These are phyloP conservation scores for Periophthalmus magnuspinnatus DNA, from an alignment of 2,797 vertebrate species.

Conservation along the genomic window DNA sequence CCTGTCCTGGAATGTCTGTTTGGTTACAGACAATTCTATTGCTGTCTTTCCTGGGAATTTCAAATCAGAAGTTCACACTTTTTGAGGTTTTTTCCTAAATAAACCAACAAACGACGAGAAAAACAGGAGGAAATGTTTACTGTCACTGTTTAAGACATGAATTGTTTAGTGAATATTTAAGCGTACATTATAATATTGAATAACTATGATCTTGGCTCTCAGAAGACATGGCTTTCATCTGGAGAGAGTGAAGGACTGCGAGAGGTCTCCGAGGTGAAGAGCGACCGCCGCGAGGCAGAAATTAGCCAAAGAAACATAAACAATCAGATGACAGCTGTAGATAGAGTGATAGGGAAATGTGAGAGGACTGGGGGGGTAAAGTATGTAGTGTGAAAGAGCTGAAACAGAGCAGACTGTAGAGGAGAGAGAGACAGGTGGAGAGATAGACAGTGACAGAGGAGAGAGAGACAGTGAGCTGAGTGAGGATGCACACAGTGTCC, in stretches of 20 bases:
- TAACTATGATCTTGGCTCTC: conserved; percentile 11
- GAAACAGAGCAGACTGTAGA: conserved; percentile 56
- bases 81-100: background rate
- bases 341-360: conserved; percentile 51
- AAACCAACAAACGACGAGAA: background rate
- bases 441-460: conserved; percentile 73
- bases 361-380: conserved; percentile 62
- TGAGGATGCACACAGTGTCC: conserved; percentile 78
- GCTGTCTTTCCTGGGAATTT: background rate
- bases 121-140: background rate
- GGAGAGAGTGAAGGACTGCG: conserved; percentile 6
- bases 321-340: conserved; percentile 50
- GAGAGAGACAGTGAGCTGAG: conserved; percentile 73
- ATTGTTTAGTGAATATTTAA: background rate
- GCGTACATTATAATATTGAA: conserved; percentile 4
- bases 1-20: background rate
- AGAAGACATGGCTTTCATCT: conserved; percentile 13
- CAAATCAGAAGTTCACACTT: background rate
- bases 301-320: conserved; percentile 49
- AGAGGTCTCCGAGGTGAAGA: conserved; percentile 22
- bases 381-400: conserved; percentile 60
- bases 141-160: background rate
- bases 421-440: conserved; percentile 61
- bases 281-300: conserved; percentile 40
- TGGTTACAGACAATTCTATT: background rate